A percentile compares a stretch with the other conserved stretches of the same genome.
phyloP scores from a whole-genome alignment of 2,113 vertebrate species.

The Dinomys branickii region DNA sequence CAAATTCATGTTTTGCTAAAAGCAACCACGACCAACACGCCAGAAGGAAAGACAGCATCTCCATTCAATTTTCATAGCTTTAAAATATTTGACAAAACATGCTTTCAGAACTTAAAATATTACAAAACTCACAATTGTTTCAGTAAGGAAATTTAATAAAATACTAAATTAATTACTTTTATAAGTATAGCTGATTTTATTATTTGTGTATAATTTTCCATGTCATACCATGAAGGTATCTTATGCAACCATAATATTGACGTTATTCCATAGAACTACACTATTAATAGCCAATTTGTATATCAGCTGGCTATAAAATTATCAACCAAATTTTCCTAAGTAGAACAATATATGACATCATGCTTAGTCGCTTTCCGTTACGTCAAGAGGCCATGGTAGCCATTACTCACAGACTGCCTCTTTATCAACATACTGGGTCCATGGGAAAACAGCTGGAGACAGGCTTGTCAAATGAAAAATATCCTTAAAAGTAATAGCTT shows the following conservation, averaged over 20 bases:
- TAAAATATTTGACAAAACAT: neutral
- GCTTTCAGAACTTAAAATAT: neutral
- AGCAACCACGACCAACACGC: neutral
- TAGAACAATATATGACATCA: neutral
- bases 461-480: neutral
- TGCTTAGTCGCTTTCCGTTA: neutral
- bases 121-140: neutral
- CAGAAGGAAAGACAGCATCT: neutral
- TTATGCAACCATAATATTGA: neutral
- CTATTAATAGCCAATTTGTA: neutral
- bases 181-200: neutral
- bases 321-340: neutral
- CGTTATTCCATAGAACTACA: neutral
- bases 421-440: neutral
- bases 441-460: neutral
- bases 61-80: neutral
- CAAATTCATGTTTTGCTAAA: neutral
- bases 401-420: neutral
- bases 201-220: neutral
- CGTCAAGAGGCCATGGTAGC: neutral
- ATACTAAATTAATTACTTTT: neutral
- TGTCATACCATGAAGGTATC: neutral
- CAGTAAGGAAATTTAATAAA: neutral
- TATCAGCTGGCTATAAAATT: neutral
- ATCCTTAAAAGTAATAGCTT: neutral